phyloP scores from a whole-genome alignment of 2,797 vertebrate genomes.

The Schizopygopsis malacanthus region DNA sequence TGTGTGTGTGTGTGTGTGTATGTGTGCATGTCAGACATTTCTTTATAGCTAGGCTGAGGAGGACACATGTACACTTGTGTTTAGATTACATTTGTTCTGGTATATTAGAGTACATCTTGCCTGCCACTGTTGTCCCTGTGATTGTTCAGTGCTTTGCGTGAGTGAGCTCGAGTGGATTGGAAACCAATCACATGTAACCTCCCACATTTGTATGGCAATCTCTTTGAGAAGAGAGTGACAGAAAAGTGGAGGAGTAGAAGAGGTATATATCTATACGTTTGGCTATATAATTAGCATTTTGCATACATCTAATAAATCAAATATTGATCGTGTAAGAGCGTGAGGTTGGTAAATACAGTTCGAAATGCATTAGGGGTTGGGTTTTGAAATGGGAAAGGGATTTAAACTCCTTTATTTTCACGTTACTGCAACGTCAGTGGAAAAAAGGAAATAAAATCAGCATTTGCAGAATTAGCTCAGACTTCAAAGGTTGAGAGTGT shows the following conservation, averaged over 20 bases:
- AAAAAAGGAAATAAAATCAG: constrained; percentile 66
- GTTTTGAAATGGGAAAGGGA: not conserved
- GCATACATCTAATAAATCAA: not conserved
- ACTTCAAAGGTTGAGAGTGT: constrained; percentile 67
- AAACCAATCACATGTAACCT: constrained; percentile 45
- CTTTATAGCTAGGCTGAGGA: constrained; percentile 31
- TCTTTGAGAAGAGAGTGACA: constrained; percentile 20
- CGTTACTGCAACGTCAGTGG: constrained; percentile 71
- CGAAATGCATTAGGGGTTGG: not conserved
- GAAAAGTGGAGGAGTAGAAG: not conserved
- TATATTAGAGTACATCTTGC: constrained; percentile 39
- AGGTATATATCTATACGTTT: not conserved
- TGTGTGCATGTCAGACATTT: not conserved
- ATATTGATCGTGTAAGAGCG: not conserved
- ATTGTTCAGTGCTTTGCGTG: constrained; percentile 55
- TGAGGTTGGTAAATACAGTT: not conserved
- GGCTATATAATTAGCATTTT: not conserved
- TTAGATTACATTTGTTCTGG: constrained; percentile 40
- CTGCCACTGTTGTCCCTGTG: constrained; percentile 42
- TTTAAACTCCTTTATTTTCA: constrained; percentile 24
- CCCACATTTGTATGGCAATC: constrained; percentile 38
- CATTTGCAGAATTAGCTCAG: constrained; percentile 64
- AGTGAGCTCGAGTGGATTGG: constrained; percentile 53
- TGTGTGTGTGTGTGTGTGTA: not conserved
- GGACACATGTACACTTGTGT: constrained; percentile 46